Evolutionary conservation across 2,888 invertebrate genomes (phyloP).

Genomic region (Cylindroiulus punctatus): DNA sequence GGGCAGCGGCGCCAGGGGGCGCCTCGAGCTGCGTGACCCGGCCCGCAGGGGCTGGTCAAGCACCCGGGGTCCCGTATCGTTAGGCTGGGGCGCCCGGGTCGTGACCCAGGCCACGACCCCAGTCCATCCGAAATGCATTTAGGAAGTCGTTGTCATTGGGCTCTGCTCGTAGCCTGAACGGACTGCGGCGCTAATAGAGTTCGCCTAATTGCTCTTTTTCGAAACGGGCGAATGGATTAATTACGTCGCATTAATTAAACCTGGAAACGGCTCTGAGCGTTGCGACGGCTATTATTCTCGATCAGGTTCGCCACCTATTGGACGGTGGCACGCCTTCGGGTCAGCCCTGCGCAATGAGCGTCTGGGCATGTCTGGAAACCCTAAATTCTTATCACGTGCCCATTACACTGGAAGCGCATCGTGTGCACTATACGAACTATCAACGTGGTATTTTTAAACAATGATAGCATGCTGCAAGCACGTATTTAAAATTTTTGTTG

Average conservation of each 20-base stretch:
- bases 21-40: not conserved
- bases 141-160: constrained; percentile 34
- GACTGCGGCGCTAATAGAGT: not conserved
- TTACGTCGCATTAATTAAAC: not conserved
- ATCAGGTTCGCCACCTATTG: not conserved
- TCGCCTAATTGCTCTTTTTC: not conserved
- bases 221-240: not conserved
- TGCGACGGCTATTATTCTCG: not conserved
- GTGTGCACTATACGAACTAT: too few relatives aligned
- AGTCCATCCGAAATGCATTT: constrained; percentile 42
- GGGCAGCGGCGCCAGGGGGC: not conserved
- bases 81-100: not conserved
- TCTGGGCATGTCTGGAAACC: not conserved
- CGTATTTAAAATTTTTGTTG: too few relatives aligned
- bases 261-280: not conserved
- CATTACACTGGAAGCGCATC: too few relatives aligned
- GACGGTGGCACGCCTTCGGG: not conserved
- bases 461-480: too few relatives aligned
- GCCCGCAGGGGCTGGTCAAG: not conserved
- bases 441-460: too few relatives aligned
- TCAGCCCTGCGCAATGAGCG: not conserved
- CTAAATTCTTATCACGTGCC: not conserved
- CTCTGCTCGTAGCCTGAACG: not conserved
- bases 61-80: constrained; percentile 26
- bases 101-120: not conserved